Conservation (phyloP, 2,113 vertebrate species). For the Mirounga angustirostris region DNA sequence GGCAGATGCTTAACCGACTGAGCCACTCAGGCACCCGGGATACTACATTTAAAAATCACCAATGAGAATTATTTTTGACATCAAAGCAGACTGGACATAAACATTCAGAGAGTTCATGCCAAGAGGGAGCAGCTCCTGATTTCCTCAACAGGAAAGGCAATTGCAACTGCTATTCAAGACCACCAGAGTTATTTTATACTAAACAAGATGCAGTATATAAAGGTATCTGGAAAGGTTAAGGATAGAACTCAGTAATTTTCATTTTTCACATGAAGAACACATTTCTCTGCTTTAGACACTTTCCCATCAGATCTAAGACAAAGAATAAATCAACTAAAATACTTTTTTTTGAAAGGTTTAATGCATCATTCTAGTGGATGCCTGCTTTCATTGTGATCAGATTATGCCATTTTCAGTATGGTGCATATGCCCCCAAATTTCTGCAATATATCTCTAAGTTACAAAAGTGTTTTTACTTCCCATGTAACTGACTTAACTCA, state of each 20-base stretch:
- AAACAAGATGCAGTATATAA: slow-evolving; percentile 38
- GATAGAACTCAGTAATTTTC: slow-evolving; percentile 44
- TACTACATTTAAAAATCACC: not conserved
- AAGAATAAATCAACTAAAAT: slow-evolving; percentile 78
- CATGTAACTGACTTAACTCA: slow-evolving; percentile 71
- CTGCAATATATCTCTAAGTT: slow-evolving; percentile 19
- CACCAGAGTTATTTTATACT: not conserved
- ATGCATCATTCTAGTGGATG: slow-evolving; percentile 77
- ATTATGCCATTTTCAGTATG: slow-evolving; percentile 70
- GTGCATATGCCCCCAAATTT: slow-evolving; percentile 66
- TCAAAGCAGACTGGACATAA: not conserved
- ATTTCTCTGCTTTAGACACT: slow-evolving; percentile 51
- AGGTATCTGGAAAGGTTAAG: slow-evolving; percentile 6
- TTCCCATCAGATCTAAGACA: slow-evolving; percentile 56
- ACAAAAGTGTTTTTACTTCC: slow-evolving; percentile 69
- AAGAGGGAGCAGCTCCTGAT: not conserved
- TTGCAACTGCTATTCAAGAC: not conserved
- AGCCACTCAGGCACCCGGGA: not conserved
- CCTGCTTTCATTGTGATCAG: slow-evolving; percentile 68
- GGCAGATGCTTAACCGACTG: not conserved
- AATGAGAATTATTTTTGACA: not conserved
- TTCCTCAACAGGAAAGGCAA: not conserved
- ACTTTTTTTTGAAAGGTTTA: slow-evolving; percentile 76
- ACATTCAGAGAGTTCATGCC: not conserved
- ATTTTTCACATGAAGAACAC: slow-evolving; percentile 59